Evolutionary conservation across 2,888 invertebrate species (phyloP).

Genomic region (Magallana nippona): DNA sequence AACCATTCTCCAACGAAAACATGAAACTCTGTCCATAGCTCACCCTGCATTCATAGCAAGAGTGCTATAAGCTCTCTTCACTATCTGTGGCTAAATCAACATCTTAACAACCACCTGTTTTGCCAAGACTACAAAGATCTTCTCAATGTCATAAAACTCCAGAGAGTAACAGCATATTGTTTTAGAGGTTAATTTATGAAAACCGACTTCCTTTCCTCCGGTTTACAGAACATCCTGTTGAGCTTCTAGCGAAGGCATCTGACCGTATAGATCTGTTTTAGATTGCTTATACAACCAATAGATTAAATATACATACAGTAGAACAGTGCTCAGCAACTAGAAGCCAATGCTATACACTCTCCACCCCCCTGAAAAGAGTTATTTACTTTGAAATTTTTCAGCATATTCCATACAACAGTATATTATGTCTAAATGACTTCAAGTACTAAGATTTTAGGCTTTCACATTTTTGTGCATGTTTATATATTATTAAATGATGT

Average conservation of each 20-base stretch:
- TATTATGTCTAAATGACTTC: background rate
- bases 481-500: too few relatives aligned
- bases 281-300: slow-evolving; percentile 31
- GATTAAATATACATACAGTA: slow-evolving; percentile 20
- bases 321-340: background rate
- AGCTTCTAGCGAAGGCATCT: slow-evolving; percentile 17
- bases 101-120: slow-evolving; percentile 7
- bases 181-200: slow-evolving; percentile 35
- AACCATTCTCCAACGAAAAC: too few relatives aligned
- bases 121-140: background rate
- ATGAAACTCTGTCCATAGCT: background rate
- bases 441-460: background rate
- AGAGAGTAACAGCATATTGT: slow-evolving; percentile 10
- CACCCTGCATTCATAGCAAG: background rate
- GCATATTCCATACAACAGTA: too few relatives aligned
- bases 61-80: background rate
- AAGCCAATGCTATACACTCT: background rate
- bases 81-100: slow-evolving; percentile 1
- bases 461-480: too few relatives aligned
- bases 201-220: slow-evolving; percentile 6
- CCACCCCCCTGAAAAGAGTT: background rate
- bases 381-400: background rate
- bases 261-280: slow-evolving; percentile 29
- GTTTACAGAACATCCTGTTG: slow-evolving; percentile 25
- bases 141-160: slow-evolving; percentile 22